Percentiles rank a stretch among this genome's conserved stretches.
phyloP scores from a whole-genome alignment of 2,888 invertebrate species.

The Diogma glabrata region DNA sequence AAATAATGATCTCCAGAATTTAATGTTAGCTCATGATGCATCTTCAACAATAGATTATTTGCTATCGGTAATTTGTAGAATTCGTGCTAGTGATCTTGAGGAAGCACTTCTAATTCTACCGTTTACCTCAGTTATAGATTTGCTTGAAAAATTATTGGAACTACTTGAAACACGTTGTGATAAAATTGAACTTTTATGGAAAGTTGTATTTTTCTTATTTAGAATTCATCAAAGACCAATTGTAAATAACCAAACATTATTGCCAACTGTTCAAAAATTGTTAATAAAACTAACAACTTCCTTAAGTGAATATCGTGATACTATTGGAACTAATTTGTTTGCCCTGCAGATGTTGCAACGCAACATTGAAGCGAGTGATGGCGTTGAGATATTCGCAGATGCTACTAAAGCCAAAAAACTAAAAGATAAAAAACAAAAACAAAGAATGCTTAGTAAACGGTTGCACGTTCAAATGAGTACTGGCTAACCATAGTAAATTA shows the following conservation, averaged over 20 bases:
- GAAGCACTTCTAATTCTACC: conserved; percentile 79
- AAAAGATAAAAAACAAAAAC: conserved; percentile 49
- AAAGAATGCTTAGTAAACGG: conserved; percentile 53
- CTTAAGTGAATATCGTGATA: conserved; percentile 47
- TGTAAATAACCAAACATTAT: conserved; percentile 54
- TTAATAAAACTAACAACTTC: conserved; percentile 25
- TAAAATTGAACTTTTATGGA: conserved; percentile 63
- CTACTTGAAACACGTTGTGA: conserved; percentile 54
- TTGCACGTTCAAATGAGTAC: conserved; percentile 27
- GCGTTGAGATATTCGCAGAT: conserved; percentile 66
- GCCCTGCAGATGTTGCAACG: conserved; percentile 65
- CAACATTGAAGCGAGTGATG: conserved; percentile 61
- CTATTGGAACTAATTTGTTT: conserved; percentile 74
- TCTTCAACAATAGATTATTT: conserved; percentile 67
- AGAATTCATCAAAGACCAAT: conserved; percentile 70
- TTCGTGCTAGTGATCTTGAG: conserved; percentile 83
- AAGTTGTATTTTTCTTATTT: conserved; percentile 65
- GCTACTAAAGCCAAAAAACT: conserved; percentile 51
- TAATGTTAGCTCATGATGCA: conserved; percentile 72
- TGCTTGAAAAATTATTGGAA: conserved; percentile 58
- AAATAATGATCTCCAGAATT: conserved; percentile 47
- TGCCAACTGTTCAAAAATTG: conserved; percentile 33
- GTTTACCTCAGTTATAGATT: conserved; percentile 65
- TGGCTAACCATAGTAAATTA: no score
- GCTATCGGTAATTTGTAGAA: conserved; percentile 61